phyloP scores from a whole-genome alignment of 2,113 vertebrate species.

The Lampris incognitus region DNA sequence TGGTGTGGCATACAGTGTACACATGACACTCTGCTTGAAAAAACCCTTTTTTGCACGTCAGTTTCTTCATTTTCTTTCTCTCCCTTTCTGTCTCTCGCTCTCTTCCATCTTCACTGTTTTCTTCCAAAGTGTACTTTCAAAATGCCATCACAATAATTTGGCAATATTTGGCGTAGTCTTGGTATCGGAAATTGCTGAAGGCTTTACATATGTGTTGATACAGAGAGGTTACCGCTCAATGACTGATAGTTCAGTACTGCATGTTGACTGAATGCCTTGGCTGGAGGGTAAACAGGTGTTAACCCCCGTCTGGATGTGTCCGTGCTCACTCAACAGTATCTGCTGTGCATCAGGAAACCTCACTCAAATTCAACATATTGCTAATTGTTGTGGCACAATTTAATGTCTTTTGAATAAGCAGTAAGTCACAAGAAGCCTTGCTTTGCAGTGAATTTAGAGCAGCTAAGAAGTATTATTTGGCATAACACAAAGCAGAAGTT shows the following conservation, averaged over 20 bases:
- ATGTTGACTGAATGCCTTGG: slow-evolving; percentile 56
- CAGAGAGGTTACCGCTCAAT: slow-evolving; percentile 30
- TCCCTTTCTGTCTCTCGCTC: no score
- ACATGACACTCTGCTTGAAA: no score
- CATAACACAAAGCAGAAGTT: no score
- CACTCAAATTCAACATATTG: neutral
- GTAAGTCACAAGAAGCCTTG: neutral
- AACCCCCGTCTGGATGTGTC: slow-evolving; percentile 23
- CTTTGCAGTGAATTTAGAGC: no score
- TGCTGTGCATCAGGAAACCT: slow-evolving; percentile 14
- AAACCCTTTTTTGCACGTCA: no score
- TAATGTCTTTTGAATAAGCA: slow-evolving; percentile 1
- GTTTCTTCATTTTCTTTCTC: no score
- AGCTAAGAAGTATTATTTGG: neutral
- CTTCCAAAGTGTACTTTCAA: neutral
- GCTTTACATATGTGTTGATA: slow-evolving; percentile 31
- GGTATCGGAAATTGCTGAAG: slow-evolving; percentile 27
- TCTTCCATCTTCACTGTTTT: no score
- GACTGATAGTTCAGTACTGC: slow-evolving; percentile 25
- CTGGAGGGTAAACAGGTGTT: slow-evolving; percentile 69
- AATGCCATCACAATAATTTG: no score
- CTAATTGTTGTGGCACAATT: neutral
- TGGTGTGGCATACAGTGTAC: no score
- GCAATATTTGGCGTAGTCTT: neutral
- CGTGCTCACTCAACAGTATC: slow-evolving; percentile 6